Evolutionary conservation across 2,797 vertebrate species (phyloP).

Genomic region (Leptoclinus maculatus): DNA sequence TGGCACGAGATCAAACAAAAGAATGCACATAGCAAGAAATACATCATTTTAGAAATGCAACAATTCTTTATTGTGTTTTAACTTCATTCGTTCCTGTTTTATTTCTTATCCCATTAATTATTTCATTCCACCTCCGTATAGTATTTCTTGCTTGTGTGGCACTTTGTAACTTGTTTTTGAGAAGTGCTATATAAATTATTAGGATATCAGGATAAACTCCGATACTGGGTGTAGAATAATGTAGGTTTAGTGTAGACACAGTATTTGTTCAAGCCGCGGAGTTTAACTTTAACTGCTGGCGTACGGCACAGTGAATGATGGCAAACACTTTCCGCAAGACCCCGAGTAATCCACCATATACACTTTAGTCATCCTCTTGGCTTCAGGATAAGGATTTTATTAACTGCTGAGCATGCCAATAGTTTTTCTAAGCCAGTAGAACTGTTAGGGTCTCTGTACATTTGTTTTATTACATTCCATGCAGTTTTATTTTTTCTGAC

Average conservation of each 20-base stretch:
- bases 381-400: slow-evolving; percentile 1
- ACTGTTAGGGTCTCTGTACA: not conserved
- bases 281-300: not conserved
- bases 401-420: not conserved
- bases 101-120: not conserved
- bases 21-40: too few species aligned
- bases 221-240: not conserved
- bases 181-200: not conserved
- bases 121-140: not conserved
- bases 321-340: not conserved
- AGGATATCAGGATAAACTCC: not conserved
- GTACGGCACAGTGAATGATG: not conserved
- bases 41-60: not conserved
- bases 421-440: not conserved
- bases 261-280: not conserved
- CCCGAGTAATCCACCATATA: not conserved
- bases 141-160: not conserved
- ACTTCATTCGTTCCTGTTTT: not conserved
- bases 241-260: not conserved
- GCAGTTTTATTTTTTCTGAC: not conserved
- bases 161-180: not conserved
- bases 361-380: not conserved
- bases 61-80: not conserved
- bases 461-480: slow-evolving; percentile 3
- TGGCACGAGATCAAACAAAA: too few species aligned